Evolutionary conservation across 2,888 invertebrate genomes (phyloP).

Genomic region (Xanthia icteritia): DNA sequence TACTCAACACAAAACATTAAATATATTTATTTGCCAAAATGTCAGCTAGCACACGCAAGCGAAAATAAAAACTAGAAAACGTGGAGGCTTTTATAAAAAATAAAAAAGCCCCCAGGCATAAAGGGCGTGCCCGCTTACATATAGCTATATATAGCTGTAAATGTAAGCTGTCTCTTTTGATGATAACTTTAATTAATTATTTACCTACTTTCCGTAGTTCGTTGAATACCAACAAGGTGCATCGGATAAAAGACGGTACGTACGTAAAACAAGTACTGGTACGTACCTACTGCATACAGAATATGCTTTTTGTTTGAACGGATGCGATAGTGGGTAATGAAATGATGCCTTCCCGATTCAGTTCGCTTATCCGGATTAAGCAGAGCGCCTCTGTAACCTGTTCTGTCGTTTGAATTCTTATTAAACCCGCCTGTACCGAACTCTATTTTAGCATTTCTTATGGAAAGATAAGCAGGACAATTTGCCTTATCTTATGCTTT

Average conservation of each 20-base stretch:
- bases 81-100: too few species aligned
- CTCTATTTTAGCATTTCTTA: constrained; percentile 72
- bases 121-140: too few species aligned
- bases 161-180: background rate
- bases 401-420: constrained; percentile 80
- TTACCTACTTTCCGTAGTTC: constrained; percentile 4
- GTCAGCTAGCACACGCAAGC: too few species aligned
- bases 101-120: too few species aligned
- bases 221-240: constrained; percentile 49
- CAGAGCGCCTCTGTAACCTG: constrained; percentile 83
- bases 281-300: constrained; percentile 62
- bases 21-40: too few species aligned
- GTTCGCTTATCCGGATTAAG: constrained; percentile 81
- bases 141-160: too few species aligned
- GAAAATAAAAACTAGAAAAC: too few species aligned
- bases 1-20: too few species aligned
- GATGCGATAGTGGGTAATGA: constrained; percentile 81
- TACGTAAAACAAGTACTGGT: constrained; percentile 50
- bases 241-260: constrained; percentile 49
- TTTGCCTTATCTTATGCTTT: constrained; percentile 74
- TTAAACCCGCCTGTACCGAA: constrained; percentile 70
- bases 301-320: constrained; percentile 78
- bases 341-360: constrained; percentile 80
- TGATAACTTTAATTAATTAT: background rate
- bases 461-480: constrained; percentile 78